A percentile compares a stretch with the other conserved stretches of the same genome.
Conservation (phyloP, 2,888 invertebrate genomes). For the Metallyticus violacea region DNA sequence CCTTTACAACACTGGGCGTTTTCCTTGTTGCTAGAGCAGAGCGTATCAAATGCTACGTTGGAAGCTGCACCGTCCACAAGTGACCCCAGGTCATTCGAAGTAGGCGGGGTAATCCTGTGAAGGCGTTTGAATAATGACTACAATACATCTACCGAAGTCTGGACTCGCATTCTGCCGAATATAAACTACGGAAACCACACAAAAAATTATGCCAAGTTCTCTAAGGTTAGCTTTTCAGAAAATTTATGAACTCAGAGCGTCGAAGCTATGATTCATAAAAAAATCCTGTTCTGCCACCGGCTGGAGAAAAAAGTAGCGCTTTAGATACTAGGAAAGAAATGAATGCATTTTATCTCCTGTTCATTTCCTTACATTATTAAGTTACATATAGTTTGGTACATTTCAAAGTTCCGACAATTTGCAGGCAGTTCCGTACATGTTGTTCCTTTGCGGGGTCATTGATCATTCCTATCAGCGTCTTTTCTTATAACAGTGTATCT, state of each 20-base stretch:
- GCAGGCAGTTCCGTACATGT: too few relatives aligned
- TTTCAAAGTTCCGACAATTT: too few relatives aligned
- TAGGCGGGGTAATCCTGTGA: background rate
- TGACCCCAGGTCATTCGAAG: background rate
- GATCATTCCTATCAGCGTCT: too few relatives aligned
- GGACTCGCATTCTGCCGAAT: background rate
- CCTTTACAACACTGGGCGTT: too few relatives aligned
- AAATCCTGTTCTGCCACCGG: background rate
- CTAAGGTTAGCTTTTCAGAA: background rate
- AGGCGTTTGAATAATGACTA: background rate
- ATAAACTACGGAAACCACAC: background rate
- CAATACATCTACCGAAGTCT: background rate
- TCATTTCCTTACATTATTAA: too few relatives aligned
- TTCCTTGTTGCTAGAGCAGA: background rate
- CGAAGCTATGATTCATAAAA: background rate
- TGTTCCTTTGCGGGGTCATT: too few relatives aligned
- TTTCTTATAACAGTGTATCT: too few relatives aligned
- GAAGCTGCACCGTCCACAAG: background rate
- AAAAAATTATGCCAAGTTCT: background rate
- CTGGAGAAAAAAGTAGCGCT: background rate
- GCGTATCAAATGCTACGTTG: background rate
- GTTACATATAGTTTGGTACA: too few relatives aligned
- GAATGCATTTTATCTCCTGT: too few relatives aligned
- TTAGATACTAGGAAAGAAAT: too few relatives aligned
- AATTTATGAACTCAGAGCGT: background rate